Evolutionary conservation across 2,113 vertebrate species (phyloP), one percentile per base, ranked within the genome.

Genomic region (Xerus inauris): DNA sequence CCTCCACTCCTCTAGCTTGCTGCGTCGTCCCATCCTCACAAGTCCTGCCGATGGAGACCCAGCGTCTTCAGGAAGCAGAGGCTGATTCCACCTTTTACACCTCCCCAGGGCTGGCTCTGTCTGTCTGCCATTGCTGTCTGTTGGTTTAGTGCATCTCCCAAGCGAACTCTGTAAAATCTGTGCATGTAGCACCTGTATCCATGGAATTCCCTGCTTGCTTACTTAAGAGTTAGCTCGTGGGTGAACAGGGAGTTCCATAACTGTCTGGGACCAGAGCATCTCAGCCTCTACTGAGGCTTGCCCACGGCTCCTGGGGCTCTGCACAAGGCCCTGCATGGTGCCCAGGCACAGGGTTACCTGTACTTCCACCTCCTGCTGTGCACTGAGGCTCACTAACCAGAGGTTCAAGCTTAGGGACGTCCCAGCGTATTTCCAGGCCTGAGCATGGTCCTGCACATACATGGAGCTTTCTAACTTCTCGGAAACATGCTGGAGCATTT

Each of bases 401-500:
- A 67, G 10, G 20, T 59, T 26, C 87, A 76, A 35, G 24, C 19
- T 69, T 24, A 22, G 12, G 26, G 10, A 13, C 8, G 35, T 94
- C 57, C 67, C 49, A 76, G 67, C 59, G 80, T 81, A 57, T 90
- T 42, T 69, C 22, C 42, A 42, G 35, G 45, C 40, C n/a, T 24
- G 24, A 40, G 24, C n/a, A 86, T 12, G 88, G 71, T 3, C 22
- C 42, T 38, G 30, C 1, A 71, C 35, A 54, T 47, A 16, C 42
- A 30, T 8, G 8, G 10, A 45, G 51, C 12, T n/a, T 54, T 75
- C 69, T 45, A 42, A n/a, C 30, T 49, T 77, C 7, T 40, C 64
- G 47, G n/a, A 87, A 93, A 51, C 45, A 40, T 20, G n/a, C n/a
- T 38, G 17, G 47, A 30, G 40, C 71, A 57, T 84, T 96, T 87